These are phyloP conservation scores for Oedothorax gibbosus DNA, from an alignment of 1,140 invertebrate species.

Conservation along the genomic window DNA sequence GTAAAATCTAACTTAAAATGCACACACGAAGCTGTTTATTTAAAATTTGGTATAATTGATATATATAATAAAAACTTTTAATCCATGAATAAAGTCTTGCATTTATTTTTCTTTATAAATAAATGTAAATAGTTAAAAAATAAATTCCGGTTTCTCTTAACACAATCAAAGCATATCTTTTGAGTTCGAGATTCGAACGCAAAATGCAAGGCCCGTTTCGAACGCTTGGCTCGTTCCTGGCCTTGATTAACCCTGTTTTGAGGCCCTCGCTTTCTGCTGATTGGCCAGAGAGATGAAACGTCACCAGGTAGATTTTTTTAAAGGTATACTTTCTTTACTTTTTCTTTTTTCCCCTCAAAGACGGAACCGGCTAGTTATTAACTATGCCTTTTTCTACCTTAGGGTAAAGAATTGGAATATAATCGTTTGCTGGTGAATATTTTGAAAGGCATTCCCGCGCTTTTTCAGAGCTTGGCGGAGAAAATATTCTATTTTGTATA, in stretches of 20 bases:
- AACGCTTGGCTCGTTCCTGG: conserved; percentile 28
- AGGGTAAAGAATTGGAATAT: conserved; percentile 1
- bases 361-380: conserved; percentile 36
- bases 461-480: conserved; percentile 26
- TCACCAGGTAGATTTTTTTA: conserved; percentile 37
- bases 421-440: background rate
- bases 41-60: too few relatives aligned
- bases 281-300: conserved; percentile 33
- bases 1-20: too few relatives aligned
- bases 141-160: too few relatives aligned
- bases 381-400: background rate
- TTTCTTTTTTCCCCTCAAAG: background rate
- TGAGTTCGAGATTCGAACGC: too few relatives aligned
- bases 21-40: too few relatives aligned
- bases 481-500: background rate
- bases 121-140: too few relatives aligned
- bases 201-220: conserved; percentile 7
- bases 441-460: conserved; percentile 1
- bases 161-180: too few relatives aligned
- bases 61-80: too few relatives aligned
- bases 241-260: conserved; percentile 59
- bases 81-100: too few relatives aligned
- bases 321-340: conserved; percentile 10
- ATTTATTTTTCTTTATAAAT: too few relatives aligned
- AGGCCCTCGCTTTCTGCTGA: conserved; percentile 36